A percentile compares a stretch with the other conserved stretches of the same genome.
Evolutionary conservation across 2,888 invertebrate species (phyloP).

Genomic region (Leucozona laternaria): DNA sequence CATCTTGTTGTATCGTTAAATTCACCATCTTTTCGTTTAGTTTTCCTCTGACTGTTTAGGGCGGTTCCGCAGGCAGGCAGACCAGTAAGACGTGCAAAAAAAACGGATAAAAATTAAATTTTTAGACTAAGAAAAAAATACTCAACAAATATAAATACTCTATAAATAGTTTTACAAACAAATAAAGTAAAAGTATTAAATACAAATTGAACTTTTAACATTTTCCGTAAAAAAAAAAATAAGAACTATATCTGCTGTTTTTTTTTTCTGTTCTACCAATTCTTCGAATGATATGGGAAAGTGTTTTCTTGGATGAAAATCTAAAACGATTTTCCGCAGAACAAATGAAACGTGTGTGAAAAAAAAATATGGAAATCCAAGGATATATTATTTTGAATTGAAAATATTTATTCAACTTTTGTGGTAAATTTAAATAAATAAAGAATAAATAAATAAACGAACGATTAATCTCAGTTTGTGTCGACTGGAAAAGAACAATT

Average conservation of each 20-base stretch:
- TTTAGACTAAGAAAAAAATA: slow-evolving; percentile 48
- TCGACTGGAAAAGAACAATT: slow-evolving; percentile 57
- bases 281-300: slow-evolving; percentile 25
- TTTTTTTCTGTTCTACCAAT: slow-evolving; percentile 5
- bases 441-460: slow-evolving; percentile 29
- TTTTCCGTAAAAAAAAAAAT: background rate
- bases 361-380: slow-evolving; percentile 20
- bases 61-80: slow-evolving; percentile 84
- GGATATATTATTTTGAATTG: slow-evolving; percentile 16
- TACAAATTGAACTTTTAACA: background rate
- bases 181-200: background rate
- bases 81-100: slow-evolving; percentile 79
- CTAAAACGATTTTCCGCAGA: slow-evolving; percentile 27
- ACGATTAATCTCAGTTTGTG: slow-evolving; percentile 24
- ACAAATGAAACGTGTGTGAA: slow-evolving; percentile 31
- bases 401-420: background rate
- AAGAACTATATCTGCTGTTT: slow-evolving; percentile 11
- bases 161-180: slow-evolving; percentile 27
- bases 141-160: slow-evolving; percentile 42
- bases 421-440: slow-evolving; percentile 8
- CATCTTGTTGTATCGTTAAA: slow-evolving; percentile 80
- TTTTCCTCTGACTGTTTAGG: slow-evolving; percentile 84
- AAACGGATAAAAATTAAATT: slow-evolving; percentile 72
- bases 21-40: slow-evolving; percentile 83
- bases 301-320: slow-evolving; percentile 34